Evolutionary conservation across 2,113 vertebrate genomes (phyloP), one percentile per base, ranked within the genome.

Genomic region (Sinosuthora webbiana): DNA sequence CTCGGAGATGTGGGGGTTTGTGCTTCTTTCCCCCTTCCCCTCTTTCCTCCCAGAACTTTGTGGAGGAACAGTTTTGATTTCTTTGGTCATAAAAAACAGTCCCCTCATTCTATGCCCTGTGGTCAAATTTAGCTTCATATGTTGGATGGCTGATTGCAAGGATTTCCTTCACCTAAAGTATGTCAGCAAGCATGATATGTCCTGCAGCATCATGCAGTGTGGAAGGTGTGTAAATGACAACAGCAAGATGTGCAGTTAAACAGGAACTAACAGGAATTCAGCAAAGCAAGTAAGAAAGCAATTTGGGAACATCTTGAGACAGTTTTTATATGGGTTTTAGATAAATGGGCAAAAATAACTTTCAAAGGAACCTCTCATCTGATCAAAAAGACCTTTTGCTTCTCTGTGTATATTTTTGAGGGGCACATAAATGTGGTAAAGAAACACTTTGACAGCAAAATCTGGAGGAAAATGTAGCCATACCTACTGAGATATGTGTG

Each of bases 401-500:
- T 82, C 35, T 28, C 76, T 64, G 13, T 41, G 25, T 69, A 30
- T 69, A 74, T 96, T 83, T 96, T 97, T 93, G 49, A 95, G 68
- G 44, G 76, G 63, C 60, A 55, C 76, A 94, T 71, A 87, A 95
- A 92, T 49, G 83, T 92, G 50, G 31, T 80, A 84, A 95, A 70
- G 45, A 89, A 95, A 50, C 41, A 87, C 45, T 97, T 94, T 91
- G 76, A 87, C 83, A 96, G 70, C 55, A 90, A 42, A 89, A 39
- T 64, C 79, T 56, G 31, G 78, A 92, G 62, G 83, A 92, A 95
- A 97, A 94, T 77, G 89, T 57, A 84, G 55, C 80, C 69, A 44
- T 62, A 30, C 13, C 37, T 80, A 24, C 15, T 56, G 87, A 84
- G 28, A 53, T 67, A 45, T 7, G 25, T 28, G 11, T 77, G 31